Percentiles rank a stretch among this genome's conserved stretches.
These are phyloP conservation scores for Drosophila obscura DNA, from an alignment of 1,140 invertebrate genomes.

Conservation along the genomic window DNA sequence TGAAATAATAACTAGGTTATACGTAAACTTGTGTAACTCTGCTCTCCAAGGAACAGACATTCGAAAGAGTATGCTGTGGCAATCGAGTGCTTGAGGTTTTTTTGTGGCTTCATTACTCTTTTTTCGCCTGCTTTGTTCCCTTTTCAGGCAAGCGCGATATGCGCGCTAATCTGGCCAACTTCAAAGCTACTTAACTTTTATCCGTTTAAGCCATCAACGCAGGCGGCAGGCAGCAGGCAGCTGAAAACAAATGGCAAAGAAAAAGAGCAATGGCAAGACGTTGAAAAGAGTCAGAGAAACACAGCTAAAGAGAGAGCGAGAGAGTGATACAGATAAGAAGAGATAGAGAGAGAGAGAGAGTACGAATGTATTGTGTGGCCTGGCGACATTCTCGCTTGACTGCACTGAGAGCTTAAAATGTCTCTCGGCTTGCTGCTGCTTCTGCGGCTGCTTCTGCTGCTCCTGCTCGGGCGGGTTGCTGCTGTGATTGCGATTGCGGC, in stretches of 20 bases:
- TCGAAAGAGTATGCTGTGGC: conserved; percentile 49
- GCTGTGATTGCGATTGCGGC: conserved; percentile 76
- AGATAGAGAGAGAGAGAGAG: neutral
- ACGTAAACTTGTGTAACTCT: neutral
- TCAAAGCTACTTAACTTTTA: conserved; percentile 81
- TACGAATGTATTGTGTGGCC: conserved; percentile 62
- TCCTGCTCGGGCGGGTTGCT: conserved; percentile 33
- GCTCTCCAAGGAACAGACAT: neutral
- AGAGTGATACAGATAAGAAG: neutral
- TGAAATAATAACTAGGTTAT: neutral
- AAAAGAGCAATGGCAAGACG: conserved; percentile 57
- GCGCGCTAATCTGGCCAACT: conserved; percentile 77
- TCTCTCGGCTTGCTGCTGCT: conserved; percentile 55
- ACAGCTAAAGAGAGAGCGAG: neutral
- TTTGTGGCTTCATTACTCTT: conserved; percentile 54
- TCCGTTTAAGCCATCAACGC: conserved; percentile 78
- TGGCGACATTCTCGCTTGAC: conserved; percentile 73
- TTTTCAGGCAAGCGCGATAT: conserved; percentile 67
- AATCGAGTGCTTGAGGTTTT: conserved; percentile 16
- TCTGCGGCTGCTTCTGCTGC: too few species aligned
- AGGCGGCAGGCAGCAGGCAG: conserved; percentile 41
- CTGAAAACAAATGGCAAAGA: conserved; percentile 68
- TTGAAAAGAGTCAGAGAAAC: conserved; percentile 1
- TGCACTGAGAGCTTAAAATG: conserved; percentile 75
- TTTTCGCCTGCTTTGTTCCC: conserved; percentile 14